A percentile compares a stretch with the other conserved stretches of the same genome.
Conservation (phyloP, 2,888 invertebrate genomes). For the Drosophila subsilvestris region DNA sequence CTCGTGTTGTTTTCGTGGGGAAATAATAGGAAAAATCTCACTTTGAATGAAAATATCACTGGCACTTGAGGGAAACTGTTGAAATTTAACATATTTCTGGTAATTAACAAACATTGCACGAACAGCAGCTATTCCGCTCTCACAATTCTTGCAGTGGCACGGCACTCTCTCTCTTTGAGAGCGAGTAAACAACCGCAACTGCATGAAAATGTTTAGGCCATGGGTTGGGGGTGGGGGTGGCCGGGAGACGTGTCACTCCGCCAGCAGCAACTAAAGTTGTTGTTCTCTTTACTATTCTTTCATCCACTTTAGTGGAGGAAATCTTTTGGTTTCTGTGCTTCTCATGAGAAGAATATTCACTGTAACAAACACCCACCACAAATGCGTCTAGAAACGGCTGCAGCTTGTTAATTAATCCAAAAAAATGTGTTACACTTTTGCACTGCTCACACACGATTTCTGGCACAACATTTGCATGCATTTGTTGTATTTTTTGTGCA, state of each 20-base stretch:
- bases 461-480: slow-evolving; percentile 42
- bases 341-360: background rate
- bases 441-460: slow-evolving; percentile 39
- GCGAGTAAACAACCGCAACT: slow-evolving; percentile 71
- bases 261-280: slow-evolving; percentile 33
- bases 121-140: slow-evolving; percentile 11
- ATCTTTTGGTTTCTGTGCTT: background rate
- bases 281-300: slow-evolving; percentile 14
- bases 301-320: background rate
- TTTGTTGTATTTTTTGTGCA: slow-evolving; percentile 48
- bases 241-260: slow-evolving; percentile 61
- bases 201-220: slow-evolving; percentile 57
- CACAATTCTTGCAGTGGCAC: background rate
- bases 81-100: slow-evolving; percentile 21
- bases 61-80: slow-evolving; percentile 30
- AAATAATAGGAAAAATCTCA: slow-evolving; percentile 25
- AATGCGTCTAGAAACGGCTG: background rate
- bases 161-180: slow-evolving; percentile 23
- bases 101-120: slow-evolving; percentile 55
- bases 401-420: slow-evolving; percentile 30
- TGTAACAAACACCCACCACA: slow-evolving; percentile 13
- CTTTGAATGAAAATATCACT: slow-evolving; percentile 60
- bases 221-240: slow-evolving; percentile 33
- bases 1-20: slow-evolving; percentile 35
- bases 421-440: slow-evolving; percentile 21